Conservation (phyloP, 2,113 vertebrate genomes). For the Sakesphorus luctuosus region DNA sequence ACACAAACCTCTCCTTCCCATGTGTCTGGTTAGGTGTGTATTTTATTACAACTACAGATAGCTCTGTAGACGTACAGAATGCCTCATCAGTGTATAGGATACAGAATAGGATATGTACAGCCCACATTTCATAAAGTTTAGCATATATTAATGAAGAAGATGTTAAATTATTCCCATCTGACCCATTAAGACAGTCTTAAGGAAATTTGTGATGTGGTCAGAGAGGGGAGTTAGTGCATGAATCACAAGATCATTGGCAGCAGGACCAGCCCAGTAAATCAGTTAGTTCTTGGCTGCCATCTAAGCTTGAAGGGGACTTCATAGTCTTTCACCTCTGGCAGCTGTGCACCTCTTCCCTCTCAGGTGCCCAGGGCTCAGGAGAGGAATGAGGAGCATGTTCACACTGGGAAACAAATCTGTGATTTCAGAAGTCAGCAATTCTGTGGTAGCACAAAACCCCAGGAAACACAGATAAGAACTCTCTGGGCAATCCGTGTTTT, state of each 20-base stretch:
- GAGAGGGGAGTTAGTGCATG: conserved; percentile 12
- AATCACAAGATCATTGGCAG: conserved; percentile 32
- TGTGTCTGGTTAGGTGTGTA: neutral
- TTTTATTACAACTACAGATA: conserved; percentile 14
- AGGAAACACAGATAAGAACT: neutral
- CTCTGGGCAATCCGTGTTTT: neutral
- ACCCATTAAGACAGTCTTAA: conserved; percentile 32
- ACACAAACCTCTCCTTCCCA: neutral
- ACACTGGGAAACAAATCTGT: neutral
- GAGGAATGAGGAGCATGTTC: neutral
- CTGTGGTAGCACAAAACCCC: neutral
- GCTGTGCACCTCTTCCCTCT: neutral
- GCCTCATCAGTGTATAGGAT: neutral
- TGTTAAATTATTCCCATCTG: conserved; percentile 31
- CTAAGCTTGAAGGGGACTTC: neutral
- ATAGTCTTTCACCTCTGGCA: neutral
- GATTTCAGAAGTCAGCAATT: neutral
- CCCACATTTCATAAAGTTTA: conserved; percentile 5
- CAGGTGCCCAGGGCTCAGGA: neutral
- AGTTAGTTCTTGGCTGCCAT: conserved; percentile 30
- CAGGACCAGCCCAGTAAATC: conserved; percentile 38
- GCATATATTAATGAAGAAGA: conserved; percentile 42
- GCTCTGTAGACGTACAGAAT: neutral
- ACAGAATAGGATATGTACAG: neutral
- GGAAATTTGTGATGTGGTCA: conserved; percentile 27